Percentiles rank a stretch among this genome's conserved stretches.
These are phyloP conservation scores for Falco naumanni DNA, from an alignment of 2,797 vertebrate genomes.

Conservation along the genomic window DNA sequence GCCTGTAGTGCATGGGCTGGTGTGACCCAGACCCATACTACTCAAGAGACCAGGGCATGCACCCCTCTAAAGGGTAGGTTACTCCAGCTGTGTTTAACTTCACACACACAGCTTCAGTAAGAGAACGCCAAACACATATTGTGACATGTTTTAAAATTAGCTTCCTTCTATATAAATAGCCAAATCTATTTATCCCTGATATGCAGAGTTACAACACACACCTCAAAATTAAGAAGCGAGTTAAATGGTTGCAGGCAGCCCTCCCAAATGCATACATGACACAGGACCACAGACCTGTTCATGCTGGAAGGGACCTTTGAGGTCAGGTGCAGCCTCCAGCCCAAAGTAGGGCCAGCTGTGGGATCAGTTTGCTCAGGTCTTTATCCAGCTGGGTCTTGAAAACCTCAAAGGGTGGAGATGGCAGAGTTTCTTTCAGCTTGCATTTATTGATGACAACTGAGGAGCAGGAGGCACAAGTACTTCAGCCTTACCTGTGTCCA, in stretches of 20 bases:
- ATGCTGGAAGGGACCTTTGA: neutral
- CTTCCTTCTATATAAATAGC: neutral
- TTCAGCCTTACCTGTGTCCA: neutral
- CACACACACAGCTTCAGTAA: neutral
- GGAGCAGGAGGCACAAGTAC: neutral
- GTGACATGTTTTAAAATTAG: neutral
- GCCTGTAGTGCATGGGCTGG: too few species aligned
- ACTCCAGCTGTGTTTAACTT: neutral
- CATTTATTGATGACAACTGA: neutral
- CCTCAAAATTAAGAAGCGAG: neutral
- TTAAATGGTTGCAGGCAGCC: neutral
- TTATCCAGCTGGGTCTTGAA: neutral
- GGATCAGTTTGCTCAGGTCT: neutral
- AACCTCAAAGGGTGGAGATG: neutral
- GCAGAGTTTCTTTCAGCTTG: neutral
- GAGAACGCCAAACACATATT: neutral
- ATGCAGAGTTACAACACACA: neutral
- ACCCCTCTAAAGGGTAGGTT: neutral
- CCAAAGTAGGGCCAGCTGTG: neutral
- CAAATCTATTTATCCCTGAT: neutral
- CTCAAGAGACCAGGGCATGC: neutral
- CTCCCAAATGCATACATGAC: neutral
- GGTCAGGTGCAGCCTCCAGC: neutral
- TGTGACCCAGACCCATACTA: too few species aligned
- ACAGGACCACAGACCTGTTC: neutral